Conservation (phyloP, 53 echinoderm and acorn worm genomes). For the Crossaster papposus region DNA sequence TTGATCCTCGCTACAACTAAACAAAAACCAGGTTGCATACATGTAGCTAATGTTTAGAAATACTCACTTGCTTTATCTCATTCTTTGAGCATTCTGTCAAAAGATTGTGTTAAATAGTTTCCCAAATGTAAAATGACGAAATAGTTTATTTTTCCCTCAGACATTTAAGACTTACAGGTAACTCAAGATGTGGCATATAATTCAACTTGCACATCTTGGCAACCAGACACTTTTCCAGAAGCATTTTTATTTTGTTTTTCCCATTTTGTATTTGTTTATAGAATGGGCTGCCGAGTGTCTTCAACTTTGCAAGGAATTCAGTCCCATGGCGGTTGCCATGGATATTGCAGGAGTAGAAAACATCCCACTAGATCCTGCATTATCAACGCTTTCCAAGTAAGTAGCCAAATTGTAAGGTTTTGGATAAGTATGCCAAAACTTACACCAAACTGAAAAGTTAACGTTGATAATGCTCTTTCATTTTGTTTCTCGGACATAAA, state of each 20-base stretch:
- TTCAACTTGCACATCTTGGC: too few species aligned
- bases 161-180: too few species aligned
- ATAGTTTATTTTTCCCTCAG: too few species aligned
- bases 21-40: constrained; percentile 59
- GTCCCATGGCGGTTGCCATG: constrained; percentile 64
- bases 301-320: constrained; percentile 68
- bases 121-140: too few species aligned
- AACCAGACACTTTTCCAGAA: not conserved
- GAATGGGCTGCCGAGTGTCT: constrained; percentile 73
- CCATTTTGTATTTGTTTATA: constrained; percentile 9
- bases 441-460: too few species aligned
- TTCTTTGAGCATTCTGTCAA: too few species aligned
- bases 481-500: too few species aligned
- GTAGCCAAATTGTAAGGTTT: too few species aligned
- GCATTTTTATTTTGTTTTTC: not conserved
- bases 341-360: constrained; percentile 71
- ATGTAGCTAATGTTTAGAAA: not conserved
- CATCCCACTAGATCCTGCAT: constrained; percentile 25
- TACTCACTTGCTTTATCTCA: not conserved
- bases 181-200: too few species aligned
- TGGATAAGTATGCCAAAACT: too few species aligned
- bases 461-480: not conserved
- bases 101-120: too few species aligned
- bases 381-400: constrained; percentile 55
- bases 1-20: constrained; percentile 58